Percentiles rank a stretch among this genome's conserved stretches.
phyloP scores from a whole-genome alignment of 2,113 vertebrate species.

The Pseudorectes ferrugineus region DNA sequence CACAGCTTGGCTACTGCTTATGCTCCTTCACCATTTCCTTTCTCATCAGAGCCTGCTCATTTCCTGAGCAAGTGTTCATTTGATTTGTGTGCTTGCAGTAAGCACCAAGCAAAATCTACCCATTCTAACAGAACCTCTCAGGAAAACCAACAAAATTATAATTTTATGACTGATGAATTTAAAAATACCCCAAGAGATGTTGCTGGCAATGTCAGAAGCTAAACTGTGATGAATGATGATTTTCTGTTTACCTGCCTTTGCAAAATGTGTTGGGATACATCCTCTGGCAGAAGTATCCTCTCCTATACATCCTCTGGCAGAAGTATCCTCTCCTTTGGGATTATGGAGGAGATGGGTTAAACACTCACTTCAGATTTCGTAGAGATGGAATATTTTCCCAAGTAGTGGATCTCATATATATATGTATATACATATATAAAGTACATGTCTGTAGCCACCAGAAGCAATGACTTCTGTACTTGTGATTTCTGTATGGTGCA shows the following conservation, averaged over 20 bases:
- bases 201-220: not conserved
- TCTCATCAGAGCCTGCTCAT: conserved; percentile 21
- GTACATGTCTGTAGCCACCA: not conserved
- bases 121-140: not conserved
- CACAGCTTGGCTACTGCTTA: conserved; percentile 35
- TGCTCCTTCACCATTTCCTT: not conserved
- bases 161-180: conserved; percentile 36
- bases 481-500: not conserved
- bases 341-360: not conserved
- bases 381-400: not conserved
- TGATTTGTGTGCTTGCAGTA: not conserved
- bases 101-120: not conserved
- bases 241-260: conserved; percentile 20
- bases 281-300: not conserved
- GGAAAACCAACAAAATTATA: not conserved
- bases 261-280: not conserved
- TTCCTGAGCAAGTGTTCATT: conserved; percentile 3
- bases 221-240: not conserved
- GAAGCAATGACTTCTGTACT: not conserved
- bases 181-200: conserved; percentile 15
- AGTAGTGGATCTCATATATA: not conserved
- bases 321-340: not conserved
- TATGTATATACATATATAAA: not conserved
- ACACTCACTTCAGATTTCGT: not conserved
- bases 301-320: not conserved